These are phyloP conservation scores for Murina feae DNA, from an alignment of 2,113 vertebrate genomes.

Conservation along the genomic window DNA sequence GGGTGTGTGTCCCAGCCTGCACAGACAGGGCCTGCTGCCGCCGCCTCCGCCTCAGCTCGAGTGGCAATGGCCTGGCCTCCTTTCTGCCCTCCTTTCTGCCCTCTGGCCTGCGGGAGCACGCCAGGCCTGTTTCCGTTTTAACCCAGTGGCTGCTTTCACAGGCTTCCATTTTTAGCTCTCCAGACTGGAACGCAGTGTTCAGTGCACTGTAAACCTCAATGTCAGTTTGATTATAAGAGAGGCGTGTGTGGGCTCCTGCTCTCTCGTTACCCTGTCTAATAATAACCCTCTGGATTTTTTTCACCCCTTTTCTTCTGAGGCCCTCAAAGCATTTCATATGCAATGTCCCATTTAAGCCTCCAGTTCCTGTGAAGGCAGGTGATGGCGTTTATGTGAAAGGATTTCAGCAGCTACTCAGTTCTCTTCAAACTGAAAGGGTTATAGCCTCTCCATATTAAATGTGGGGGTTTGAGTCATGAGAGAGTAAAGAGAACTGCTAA, in stretches of 20 bases:
- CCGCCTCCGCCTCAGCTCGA: not conserved
- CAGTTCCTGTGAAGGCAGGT: conserved; percentile 22
- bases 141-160: conserved; percentile 43
- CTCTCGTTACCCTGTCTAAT: conserved; percentile 48
- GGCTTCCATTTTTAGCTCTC: conserved; percentile 72
- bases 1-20: not conserved
- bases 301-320: conserved; percentile 34
- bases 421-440: not conserved
- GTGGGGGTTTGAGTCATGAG: not conserved
- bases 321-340: conserved; percentile 18
- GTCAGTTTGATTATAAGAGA: conserved; percentile 71
- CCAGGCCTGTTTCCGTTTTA: not conserved
- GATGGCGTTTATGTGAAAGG: conserved; percentile 32
- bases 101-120: not conserved
- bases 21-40: rapidly evolving
- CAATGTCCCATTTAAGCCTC: conserved; percentile 56
- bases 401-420: not conserved
- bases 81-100: not conserved
- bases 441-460: not conserved
- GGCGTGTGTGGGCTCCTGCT: conserved; percentile 27
- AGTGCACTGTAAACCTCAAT: conserved; percentile 66
- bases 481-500: not conserved
- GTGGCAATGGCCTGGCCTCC: not conserved
- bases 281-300: conserved; percentile 59
- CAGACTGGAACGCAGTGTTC: conserved; percentile 58